A percentile compares a stretch with the other conserved stretches of the same genome.
phyloP scores from a whole-genome alignment of 2,888 invertebrate genomes.

The Pseudococcus longispinus region DNA sequence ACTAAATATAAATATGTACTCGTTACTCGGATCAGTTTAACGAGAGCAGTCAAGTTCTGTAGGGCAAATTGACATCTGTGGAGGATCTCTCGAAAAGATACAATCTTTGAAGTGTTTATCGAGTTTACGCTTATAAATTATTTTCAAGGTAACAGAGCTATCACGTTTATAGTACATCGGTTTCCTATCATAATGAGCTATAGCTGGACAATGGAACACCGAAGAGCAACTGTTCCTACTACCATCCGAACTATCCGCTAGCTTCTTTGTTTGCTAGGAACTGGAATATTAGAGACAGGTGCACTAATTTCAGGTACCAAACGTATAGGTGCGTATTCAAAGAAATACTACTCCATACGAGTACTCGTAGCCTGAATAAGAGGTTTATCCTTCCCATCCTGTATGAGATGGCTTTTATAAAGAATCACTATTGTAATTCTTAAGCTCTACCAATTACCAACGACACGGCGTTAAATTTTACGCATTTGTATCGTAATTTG shows the following conservation, averaged over 20 bases:
- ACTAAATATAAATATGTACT: neutral
- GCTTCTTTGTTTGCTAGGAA: slow-evolving; percentile 29
- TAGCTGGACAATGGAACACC: slow-evolving; percentile 36
- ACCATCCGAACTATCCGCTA: slow-evolving; percentile 14
- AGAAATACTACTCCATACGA: neutral
- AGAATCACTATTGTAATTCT: neutral
- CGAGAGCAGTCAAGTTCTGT: neutral
- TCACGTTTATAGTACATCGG: neutral
- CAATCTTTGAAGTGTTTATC: neutral
- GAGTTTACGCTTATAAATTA: slow-evolving; percentile 7
- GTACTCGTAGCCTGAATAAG: neutral
- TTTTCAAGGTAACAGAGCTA: slow-evolving; percentile 28
- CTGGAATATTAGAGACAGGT: slow-evolving; percentile 41
- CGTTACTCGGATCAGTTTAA: neutral
- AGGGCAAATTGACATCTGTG: neutral
- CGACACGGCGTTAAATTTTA: neutral
- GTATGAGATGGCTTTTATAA: neutral
- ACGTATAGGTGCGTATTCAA: slow-evolving; percentile 8
- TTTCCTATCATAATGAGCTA: slow-evolving; percentile 11
- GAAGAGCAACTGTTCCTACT: slow-evolving; percentile 39
- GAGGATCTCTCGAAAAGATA: neutral
- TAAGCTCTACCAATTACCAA: slow-evolving; percentile 4
- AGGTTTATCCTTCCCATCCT: neutral
- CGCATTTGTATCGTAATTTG: neutral
- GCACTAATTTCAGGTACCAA: slow-evolving; percentile 23